A percentile compares a stretch with the other conserved stretches of the same genome.
phyloP scores from a whole-genome alignment of 2,113 vertebrate species.

The Anguilla japonica region DNA sequence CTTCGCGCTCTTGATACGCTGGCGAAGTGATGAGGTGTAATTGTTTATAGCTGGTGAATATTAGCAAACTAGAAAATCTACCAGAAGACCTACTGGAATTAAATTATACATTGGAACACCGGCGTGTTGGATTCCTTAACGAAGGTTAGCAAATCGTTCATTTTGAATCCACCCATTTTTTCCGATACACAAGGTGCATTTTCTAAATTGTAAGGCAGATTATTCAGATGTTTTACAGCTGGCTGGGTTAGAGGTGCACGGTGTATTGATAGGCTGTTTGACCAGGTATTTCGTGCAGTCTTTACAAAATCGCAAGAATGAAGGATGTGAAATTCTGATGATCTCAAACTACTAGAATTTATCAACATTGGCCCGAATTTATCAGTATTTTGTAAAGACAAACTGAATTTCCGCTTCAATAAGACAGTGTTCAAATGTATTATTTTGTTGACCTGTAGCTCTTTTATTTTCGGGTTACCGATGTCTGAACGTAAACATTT shows the following conservation, averaged over 20 bases:
- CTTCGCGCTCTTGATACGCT: slow-evolving; percentile 18
- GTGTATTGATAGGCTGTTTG: background rate
- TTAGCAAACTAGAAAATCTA: background rate
- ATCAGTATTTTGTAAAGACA: slow-evolving; percentile 15
- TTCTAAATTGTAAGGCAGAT: background rate
- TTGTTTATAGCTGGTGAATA: background rate
- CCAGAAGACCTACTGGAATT: background rate
- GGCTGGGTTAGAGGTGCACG: background rate
- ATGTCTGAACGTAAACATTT: background rate
- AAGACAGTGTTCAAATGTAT: background rate
- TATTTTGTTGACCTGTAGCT: background rate
- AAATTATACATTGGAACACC: background rate
- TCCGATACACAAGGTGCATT: background rate
- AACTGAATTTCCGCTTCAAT: slow-evolving; percentile 1
- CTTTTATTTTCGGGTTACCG: background rate
- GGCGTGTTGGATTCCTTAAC: background rate
- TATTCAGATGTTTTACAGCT: background rate
- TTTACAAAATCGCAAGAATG: background rate
- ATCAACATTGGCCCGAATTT: background rate
- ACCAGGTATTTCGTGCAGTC: background rate
- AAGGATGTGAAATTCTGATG: background rate
- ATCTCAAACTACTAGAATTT: background rate
- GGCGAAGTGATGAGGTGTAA: slow-evolving; percentile 15
- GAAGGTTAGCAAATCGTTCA: slow-evolving; percentile 3
- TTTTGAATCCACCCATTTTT: slow-evolving; percentile 8